Base-by-base conservation (phyloP, 1,140 invertebrate genomes). In the Pentalonia nigronervosa region DNA sequence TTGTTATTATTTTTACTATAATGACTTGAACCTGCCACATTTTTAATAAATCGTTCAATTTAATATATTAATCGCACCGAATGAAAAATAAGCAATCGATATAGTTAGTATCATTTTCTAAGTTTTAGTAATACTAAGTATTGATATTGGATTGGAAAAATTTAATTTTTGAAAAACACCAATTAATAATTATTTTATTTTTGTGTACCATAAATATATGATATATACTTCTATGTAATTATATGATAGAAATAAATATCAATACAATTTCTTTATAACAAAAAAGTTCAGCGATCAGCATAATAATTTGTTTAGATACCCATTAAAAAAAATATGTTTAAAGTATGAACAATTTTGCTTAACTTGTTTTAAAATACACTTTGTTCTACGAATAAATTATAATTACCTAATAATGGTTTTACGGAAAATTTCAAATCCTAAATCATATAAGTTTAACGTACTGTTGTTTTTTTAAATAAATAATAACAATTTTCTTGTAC, bases 1-100 rank as follows among this genome's bases (percentile, higher is more conserved):
- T 67, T 45, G 86, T 84, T 91, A 91, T 91, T 91, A 91, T 93
- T 93, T 93, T 93, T 93, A 93, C 81, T 93, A 93, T 93, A 93
- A 93, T 93, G 91, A 84, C 67, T 93, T 93, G 81, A 84, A 34
- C 91, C 91, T 93, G 48, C 81, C 53, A 90, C 53, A 90, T 60
- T 90, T 67, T 45, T 67, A 45, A 90, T 90, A 90, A 90, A 90
- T 90, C 45, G 53, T 67, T 67, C 53, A 45, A 60, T 90, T 90
- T 56, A 90, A 90, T 67, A 90, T 67, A 41, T 67, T 23, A 41
- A 90, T 90, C 11, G 50, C 53, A 90, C 88, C 3, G 34, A 60
- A 25, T 60, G 50, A 34, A 90, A 56, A 90, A 60, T 53, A 89
- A 34, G 48, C 87, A 90, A 90, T 90, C 53, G 30, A 30, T 41